Evolutionary conservation across 2,888 invertebrate genomes (phyloP).

Genomic region (Sturmia bella): DNA sequence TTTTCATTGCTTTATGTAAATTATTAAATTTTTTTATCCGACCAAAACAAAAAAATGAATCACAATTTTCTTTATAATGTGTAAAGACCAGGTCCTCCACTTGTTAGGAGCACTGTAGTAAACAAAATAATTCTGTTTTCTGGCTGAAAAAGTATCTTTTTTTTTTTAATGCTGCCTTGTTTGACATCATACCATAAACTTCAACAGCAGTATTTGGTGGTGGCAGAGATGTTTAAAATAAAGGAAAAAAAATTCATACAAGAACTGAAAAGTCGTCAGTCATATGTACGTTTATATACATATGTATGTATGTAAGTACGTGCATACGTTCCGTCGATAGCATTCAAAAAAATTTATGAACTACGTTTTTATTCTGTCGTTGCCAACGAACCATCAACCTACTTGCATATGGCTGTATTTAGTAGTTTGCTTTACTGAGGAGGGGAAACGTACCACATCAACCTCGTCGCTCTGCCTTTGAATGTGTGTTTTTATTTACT

Average conservation of each 20-base stretch:
- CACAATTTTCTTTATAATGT: background rate
- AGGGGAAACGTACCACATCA: conserved; percentile 45
- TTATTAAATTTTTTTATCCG: no score
- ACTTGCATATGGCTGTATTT: conserved; percentile 5
- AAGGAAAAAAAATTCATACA: conserved; percentile 24
- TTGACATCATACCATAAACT: conserved; percentile 33
- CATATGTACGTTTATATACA: background rate
- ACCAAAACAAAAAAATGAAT: background rate
- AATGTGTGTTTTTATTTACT: conserved; percentile 34
- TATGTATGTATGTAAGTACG: background rate
- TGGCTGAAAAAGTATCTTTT: background rate
- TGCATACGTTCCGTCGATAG: conserved; percentile 23
- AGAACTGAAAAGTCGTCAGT: conserved; percentile 41
- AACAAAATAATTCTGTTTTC: conserved; percentile 6
- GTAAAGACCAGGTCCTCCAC: background rate
- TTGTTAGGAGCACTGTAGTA: conserved; percentile 16
- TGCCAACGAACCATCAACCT: conserved; percentile 53
- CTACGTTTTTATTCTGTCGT: conserved; percentile 49
- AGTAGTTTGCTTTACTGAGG: conserved; percentile 28
- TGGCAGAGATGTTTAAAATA: conserved; percentile 52
- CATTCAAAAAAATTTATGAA: conserved; percentile 11
- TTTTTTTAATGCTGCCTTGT: conserved; percentile 36
- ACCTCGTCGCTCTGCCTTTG: conserved; percentile 46
- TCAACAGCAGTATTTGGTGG: conserved; percentile 32
- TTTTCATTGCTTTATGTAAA: background rate